Evolutionary conservation across 2,888 invertebrate genomes (phyloP).

Genomic region (Lasioglossum morio): DNA sequence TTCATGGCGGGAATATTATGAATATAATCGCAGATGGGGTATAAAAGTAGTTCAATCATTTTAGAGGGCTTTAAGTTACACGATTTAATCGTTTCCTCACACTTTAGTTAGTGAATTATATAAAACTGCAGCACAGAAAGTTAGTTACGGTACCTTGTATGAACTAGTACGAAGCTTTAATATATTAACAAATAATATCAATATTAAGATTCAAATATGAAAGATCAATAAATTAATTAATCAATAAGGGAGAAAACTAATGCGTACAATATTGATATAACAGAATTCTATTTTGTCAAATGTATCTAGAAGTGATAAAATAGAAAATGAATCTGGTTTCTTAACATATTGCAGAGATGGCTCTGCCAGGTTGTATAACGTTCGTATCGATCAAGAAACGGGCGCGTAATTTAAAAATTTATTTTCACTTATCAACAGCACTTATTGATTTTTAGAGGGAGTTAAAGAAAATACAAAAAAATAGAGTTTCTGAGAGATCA

Average conservation of each 20-base stretch:
- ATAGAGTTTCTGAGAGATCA: too few species aligned
- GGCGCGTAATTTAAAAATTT: neutral
- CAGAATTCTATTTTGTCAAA: neutral
- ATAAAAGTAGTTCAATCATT: neutral
- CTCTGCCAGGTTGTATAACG: neutral
- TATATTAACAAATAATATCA: too few species aligned
- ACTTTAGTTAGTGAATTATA: too few species aligned
- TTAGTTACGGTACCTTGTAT: too few species aligned
- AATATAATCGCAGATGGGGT: neutral
- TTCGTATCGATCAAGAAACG: neutral
- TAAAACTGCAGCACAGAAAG: too few species aligned
- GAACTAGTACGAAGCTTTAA: too few species aligned
- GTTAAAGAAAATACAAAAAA: too few species aligned
- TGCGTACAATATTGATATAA: neutral
- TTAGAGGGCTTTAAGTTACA: neutral
- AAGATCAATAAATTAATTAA: neutral
- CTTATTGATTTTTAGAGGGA: too few species aligned
- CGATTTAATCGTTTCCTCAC: neutral
- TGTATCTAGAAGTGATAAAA: neutral
- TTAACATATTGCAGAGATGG: neutral
- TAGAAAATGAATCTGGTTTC: neutral
- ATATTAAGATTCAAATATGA: too few species aligned
- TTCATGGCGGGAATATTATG: neutral
- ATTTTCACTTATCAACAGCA: neutral
- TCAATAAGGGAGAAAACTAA: neutral